Base-by-base conservation (phyloP, 2,888 invertebrate genomes). In the Lapara coniferarum region DNA sequence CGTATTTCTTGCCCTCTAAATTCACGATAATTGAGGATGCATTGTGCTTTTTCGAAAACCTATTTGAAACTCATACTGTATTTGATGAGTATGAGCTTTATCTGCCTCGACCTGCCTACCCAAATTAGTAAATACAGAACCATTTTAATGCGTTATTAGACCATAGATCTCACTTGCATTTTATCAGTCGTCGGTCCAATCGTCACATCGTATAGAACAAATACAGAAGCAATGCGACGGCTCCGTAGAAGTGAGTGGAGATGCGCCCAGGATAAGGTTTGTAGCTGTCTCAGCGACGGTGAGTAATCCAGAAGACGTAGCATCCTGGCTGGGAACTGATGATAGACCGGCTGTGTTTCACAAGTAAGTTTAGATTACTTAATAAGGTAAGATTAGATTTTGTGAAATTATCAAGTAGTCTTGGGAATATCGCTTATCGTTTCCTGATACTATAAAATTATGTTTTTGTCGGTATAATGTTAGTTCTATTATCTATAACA, bases 271-370 rank as follows among this genome's bases (percentile, higher is more conserved):
- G 66, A 92, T 95, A 49, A 85, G 97, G 78, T 97, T 97, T 83
- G 88, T 97, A 10, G 97, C 97, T 0, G 95, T 96, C 0, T 97
- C 97, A 0, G 97, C 97, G 2, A 97, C 97, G 0, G 95, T 97
- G 71, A 95, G 96, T 63, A 97, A 97, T 82, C 95, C 96, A 46
- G 95, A 96, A 76, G 97, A 97, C 82, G 95, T 97, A 30, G 96
- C 96, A 0, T 89, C 93, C 53, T 97, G 97, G 97, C 89, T 97
- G 1, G 95, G 95, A 0, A 92, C 89, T 10, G 76, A 74, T 5
- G 82, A 88, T 3, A 87, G 86, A 71, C 91, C 93, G 0, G 95
- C 95, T 46, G 94, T 93, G 71, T 93, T 85, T 81, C 94, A 94
- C 75, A 95, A 93, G 95, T 95, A 82, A 82, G 85, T 75, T 25